Evolutionary conservation across 2,888 invertebrate genomes (phyloP).

Genomic region (Drosophila parthenogenetica): DNA sequence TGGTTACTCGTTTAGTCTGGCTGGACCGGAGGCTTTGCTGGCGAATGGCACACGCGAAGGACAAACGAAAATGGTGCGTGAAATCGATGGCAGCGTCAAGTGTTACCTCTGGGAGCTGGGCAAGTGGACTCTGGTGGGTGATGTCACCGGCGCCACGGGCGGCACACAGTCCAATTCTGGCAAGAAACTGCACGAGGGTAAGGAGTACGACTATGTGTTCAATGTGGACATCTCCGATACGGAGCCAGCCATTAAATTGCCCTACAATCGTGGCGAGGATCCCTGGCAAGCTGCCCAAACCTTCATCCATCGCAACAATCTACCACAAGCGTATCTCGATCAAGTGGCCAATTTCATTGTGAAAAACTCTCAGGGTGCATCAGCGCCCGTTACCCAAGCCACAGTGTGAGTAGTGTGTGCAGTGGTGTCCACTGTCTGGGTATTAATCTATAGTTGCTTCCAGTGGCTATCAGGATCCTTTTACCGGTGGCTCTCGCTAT

Average conservation of each 20-base stretch:
- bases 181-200: slow-evolving; percentile 93
- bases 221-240: slow-evolving; percentile 98
- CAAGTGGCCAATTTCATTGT: slow-evolving; percentile 97
- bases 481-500: slow-evolving; percentile 89
- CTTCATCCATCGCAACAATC: slow-evolving; percentile 93
- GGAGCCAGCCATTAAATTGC: slow-evolving; percentile 94
- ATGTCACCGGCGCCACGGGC: slow-evolving; percentile 92
- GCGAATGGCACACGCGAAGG: slow-evolving; percentile 92
- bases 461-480: slow-evolving; percentile 88
- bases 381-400: slow-evolving; percentile 42
- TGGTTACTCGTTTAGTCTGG: slow-evolving; percentile 87
- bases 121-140: slow-evolving; percentile 94
- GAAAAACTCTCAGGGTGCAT: slow-evolving; percentile 88
- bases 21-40: slow-evolving; percentile 91
- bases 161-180: slow-evolving; percentile 88
- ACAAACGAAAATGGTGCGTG: slow-evolving; percentile 93
- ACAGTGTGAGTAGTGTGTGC: slow-evolving; percentile 42
- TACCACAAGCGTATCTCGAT: slow-evolving; percentile 95
- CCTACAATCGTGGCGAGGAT: slow-evolving; percentile 95
- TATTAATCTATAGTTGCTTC: background rate
- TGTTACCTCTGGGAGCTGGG: slow-evolving; percentile 92
- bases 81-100: slow-evolving; percentile 89
- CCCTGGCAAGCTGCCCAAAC: slow-evolving; percentile 96
- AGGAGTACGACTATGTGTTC: slow-evolving; percentile 98
- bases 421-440: no score